A percentile compares a stretch with the other conserved stretches of the same genome.
Conservation (phyloP, 2,113 vertebrate genomes). For the Tragelaphus imberbis region DNA sequence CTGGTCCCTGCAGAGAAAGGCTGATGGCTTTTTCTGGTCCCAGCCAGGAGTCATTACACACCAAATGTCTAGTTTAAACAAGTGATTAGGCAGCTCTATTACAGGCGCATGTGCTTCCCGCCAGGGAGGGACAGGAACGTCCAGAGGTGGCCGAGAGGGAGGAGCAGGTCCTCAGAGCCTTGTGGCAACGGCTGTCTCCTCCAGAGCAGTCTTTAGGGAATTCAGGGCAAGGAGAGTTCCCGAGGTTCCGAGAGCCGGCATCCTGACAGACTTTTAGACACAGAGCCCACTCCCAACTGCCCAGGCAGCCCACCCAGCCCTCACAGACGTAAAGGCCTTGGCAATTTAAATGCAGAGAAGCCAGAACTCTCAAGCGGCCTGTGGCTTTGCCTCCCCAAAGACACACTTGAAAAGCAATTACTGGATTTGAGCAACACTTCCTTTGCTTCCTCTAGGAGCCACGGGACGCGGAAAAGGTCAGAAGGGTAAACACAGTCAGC, state of each 20-base stretch:
- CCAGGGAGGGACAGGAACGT: neutral
- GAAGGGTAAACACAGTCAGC: neutral
- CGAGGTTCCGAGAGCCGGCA: fast-evolving
- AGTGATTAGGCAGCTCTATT: conserved; percentile 54
- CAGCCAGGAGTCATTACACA: conserved; percentile 67
- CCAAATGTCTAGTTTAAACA: conserved; percentile 61
- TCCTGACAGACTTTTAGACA: neutral
- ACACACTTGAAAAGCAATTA: neutral
- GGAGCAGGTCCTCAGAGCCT: neutral
- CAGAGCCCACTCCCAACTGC: neutral
- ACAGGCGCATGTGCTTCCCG: neutral
- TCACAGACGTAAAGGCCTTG: neutral
- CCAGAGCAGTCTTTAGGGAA: neutral
- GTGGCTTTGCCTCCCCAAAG: neutral
- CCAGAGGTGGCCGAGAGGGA: fast-evolving
- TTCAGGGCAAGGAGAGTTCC: neutral
- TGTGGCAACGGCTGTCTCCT: fast-evolving
- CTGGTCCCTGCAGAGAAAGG: conserved; percentile 12
- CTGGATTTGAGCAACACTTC: neutral
- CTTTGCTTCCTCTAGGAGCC: neutral
- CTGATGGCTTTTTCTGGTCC: conserved; percentile 52
- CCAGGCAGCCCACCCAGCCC: neutral
- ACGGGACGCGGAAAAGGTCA: neutral
- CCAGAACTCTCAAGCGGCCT: neutral
- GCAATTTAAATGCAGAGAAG: neutral